Evolutionary conservation across 1,140 invertebrate genomes (phyloP), one percentile per base, ranked within the genome.

Genomic region (Alviniconcha marisindica): DNA sequence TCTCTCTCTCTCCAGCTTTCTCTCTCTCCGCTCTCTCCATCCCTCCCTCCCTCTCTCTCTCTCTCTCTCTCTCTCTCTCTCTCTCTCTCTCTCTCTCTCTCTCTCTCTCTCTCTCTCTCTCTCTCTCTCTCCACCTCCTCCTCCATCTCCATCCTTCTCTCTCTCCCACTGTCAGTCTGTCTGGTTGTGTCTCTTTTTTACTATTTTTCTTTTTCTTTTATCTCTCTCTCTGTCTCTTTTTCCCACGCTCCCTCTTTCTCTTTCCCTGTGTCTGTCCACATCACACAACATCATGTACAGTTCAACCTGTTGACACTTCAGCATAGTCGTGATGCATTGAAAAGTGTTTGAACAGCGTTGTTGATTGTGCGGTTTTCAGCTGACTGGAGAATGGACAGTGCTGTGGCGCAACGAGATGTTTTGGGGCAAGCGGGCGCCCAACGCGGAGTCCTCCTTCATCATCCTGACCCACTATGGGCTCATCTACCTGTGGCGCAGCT

Each of bases 61-160:
- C 28, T 66, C 28, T 33, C 63, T 66, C 63, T 33, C 63, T 18
- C 63, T 33, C 63, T 33, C n/a, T 21, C n/a, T 33, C n/a, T 33
- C 63, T 4, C n/a, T 66, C 28, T 66, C 28, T 66, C 28, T 66
- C 28, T 66, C 5, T 66, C 28, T 66, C 28, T 66, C 63, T 66
- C 63, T 66, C 60, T 66, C 60, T 66, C 63, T 66, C 63, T 66
- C 63, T 66, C 63, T 66, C 63, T 66, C 63, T 33, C 28, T 33
- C n/a, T 66, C 28, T 66, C 28, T 66, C 63, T 18, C 56, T 60
- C 56, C 48, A 51, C 48, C 7, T 7, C n/a, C n/a, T n/a, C n/a
- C n/a, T n/a, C n/a, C n/a, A n/a, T n/a, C n/a, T n/a, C n/a, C n/a
- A n/a, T n/a, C n/a, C n/a, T n/a, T n/a, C n/a, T n/a, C n/a, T n/a